phyloP scores from a whole-genome alignment of 2,888 invertebrate genomes.

The Calameuta filiformis region DNA sequence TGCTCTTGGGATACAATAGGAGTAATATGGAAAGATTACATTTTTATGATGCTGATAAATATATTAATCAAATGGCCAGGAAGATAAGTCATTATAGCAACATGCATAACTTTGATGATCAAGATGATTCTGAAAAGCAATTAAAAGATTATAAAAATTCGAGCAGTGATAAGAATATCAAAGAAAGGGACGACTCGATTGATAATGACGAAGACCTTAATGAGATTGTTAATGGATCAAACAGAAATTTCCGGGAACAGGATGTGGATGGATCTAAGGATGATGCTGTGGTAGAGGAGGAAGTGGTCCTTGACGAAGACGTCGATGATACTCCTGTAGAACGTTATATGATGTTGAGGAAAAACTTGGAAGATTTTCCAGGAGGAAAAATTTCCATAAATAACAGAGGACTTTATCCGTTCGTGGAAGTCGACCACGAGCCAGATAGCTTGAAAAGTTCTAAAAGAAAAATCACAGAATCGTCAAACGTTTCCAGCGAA shows the following conservation, averaged over 20 bases:
- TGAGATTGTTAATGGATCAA: not conserved
- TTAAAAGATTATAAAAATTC: not conserved
- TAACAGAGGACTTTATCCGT: not conserved
- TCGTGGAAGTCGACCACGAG: not conserved
- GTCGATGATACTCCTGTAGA: not conserved
- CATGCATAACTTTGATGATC: conserved; percentile 6
- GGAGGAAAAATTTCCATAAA: not conserved
- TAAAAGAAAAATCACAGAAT: not conserved
- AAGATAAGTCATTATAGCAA: conserved; percentile 24
- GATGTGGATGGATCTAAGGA: not conserved
- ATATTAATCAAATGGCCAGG: conserved; percentile 26
- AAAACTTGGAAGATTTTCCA: not conserved
- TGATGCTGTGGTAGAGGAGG: not conserved
- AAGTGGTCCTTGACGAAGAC: not conserved
- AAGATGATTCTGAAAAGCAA: not conserved
- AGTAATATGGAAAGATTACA: conserved; percentile 25
- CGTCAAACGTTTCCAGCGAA: not conserved
- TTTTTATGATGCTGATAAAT: conserved; percentile 28
- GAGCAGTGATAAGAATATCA: not conserved
- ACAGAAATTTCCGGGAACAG: not conserved
- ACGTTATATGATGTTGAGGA: not conserved
- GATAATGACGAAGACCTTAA: not conserved
- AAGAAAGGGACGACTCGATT: not conserved
- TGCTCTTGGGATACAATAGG: not conserved
- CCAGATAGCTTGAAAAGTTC: not conserved